These are phyloP conservation scores for Drosophila pseudoananassae DNA, from an alignment of 1,140 invertebrate species.

Conservation along the genomic window DNA sequence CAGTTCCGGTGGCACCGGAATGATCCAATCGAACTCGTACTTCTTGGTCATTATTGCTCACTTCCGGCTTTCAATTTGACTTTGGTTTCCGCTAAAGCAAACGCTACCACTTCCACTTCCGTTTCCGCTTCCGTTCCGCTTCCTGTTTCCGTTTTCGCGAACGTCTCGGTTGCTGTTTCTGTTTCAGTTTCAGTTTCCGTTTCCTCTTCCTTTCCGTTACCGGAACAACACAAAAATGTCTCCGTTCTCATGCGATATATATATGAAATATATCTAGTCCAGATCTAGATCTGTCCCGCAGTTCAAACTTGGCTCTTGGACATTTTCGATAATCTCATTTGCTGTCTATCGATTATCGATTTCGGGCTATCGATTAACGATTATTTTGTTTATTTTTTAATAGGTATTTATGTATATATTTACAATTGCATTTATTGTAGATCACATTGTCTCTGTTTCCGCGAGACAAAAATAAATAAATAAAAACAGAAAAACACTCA, in stretches of 20 bases:
- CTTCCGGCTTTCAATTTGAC: slow-evolving; percentile 4
- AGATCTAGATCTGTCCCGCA: slow-evolving; percentile 26
- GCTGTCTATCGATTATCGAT: background rate
- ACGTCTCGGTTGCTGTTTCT: slow-evolving; percentile 10
- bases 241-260: slow-evolving; percentile 3
- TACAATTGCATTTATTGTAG: slow-evolving; percentile 41
- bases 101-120: slow-evolving; percentile 24
- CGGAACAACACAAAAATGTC: slow-evolving; percentile 1
- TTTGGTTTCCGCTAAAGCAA: slow-evolving; percentile 7
- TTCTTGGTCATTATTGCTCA: slow-evolving; percentile 94
- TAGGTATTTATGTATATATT: background rate
- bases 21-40: slow-evolving; percentile 99
- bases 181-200: slow-evolving; percentile 16
- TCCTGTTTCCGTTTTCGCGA: slow-evolving; percentile 5
- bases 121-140: slow-evolving; percentile 24
- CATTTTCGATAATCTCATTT: slow-evolving; percentile 3
- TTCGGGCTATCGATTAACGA: background rate
- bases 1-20: slow-evolving; percentile 94
- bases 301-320: background rate
- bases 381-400: slow-evolving; percentile 1
- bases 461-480: no score
- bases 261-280: slow-evolving; percentile 18
- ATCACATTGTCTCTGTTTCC: slow-evolving; percentile 33
- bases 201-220: slow-evolving; percentile 3
- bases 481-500: background rate